These are phyloP conservation scores for Anolis apletophallus DNA, from an alignment of 2,797 vertebrate species.

Conservation along the genomic window DNA sequence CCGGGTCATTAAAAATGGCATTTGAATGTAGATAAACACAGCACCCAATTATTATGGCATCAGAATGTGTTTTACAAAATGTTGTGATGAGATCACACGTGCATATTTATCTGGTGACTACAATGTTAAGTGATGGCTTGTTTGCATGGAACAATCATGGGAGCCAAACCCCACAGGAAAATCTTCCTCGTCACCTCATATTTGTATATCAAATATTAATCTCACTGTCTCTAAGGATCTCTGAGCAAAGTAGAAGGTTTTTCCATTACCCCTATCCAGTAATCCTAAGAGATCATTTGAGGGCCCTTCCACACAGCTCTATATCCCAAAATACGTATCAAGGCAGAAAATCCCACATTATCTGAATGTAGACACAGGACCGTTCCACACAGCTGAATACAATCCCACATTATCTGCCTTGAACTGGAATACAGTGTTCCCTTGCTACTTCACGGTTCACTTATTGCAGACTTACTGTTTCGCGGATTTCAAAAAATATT, in stretches of 20 bases:
- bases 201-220: background rate
- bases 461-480: too few species aligned
- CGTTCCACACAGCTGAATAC: too few species aligned
- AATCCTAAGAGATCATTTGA: background rate
- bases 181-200: background rate
- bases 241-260: background rate
- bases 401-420: too few species aligned
- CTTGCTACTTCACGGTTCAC: too few species aligned
- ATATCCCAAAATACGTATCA: too few species aligned
- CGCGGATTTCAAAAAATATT: too few species aligned
- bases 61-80: background rate
- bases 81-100: conserved; percentile 1
- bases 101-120: conserved; percentile 1
- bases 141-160: background rate
- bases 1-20: conserved; percentile 30
- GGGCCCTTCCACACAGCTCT: background rate
- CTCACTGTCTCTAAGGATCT: background rate
- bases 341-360: too few species aligned
- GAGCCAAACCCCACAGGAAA: background rate
- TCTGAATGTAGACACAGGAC: too few species aligned
- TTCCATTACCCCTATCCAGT: too few species aligned
- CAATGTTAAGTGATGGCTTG: conserved; percentile 5
- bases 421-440: too few species aligned
- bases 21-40: conserved; percentile 41
- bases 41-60: conserved; percentile 3